Percentiles rank a stretch among this genome's conserved stretches.
phyloP scores from a whole-genome alignment of 2,888 invertebrate genomes.

The Pterobdella sp. region DNA sequence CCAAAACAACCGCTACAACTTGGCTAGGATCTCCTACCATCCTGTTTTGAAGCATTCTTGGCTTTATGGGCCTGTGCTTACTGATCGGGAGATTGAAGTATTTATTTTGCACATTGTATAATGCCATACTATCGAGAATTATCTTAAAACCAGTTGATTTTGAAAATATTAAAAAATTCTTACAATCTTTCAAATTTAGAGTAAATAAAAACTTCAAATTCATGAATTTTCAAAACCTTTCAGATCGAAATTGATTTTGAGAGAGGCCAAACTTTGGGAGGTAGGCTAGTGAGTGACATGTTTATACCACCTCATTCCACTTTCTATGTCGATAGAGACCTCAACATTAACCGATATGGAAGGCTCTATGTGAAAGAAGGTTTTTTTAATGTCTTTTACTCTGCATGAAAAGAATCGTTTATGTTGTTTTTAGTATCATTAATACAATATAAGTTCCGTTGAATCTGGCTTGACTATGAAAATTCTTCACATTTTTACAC shows the following conservation, averaged over 20 bases:
- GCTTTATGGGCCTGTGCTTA: constrained; percentile 52
- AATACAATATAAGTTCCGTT: no score
- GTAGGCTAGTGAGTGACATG: constrained; percentile 25
- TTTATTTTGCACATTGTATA: no score
- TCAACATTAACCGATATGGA: constrained; percentile 63
- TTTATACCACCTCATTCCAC: constrained; percentile 23
- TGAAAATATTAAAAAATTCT: no score
- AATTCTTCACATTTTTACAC: no score
- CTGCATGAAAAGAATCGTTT: no score
- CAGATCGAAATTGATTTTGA: constrained; percentile 22
- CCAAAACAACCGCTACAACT: constrained; percentile 62
- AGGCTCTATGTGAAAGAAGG: constrained; percentile 17
- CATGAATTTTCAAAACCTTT: neutral
- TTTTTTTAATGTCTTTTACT: neutral
- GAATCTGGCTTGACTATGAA: no score
- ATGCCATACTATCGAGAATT: no score
- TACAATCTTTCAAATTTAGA: no score
- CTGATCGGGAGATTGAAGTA: constrained; percentile 28
- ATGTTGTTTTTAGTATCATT: no score
- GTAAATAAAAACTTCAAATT: neutral
- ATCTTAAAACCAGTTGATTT: no score
- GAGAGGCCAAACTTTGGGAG: constrained; percentile 27
- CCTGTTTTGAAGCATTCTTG: constrained; percentile 74
- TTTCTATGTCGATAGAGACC: constrained; percentile 84
- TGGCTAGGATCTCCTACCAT: constrained; percentile 81